Evolutionary conservation across 2,888 invertebrate species (phyloP).

Genomic region (Glaucopsyche alexis): DNA sequence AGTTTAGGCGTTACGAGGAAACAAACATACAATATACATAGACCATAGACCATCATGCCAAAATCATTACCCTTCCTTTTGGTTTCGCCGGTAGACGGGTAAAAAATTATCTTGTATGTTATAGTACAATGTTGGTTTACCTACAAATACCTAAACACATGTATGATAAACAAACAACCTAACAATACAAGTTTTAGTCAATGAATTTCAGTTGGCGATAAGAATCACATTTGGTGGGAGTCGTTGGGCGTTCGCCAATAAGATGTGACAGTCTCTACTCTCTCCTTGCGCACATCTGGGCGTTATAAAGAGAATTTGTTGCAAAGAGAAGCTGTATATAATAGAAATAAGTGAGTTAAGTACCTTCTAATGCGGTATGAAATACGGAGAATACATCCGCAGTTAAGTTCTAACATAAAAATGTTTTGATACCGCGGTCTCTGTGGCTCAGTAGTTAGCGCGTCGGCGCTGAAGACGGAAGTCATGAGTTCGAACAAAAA

Average conservation of each 20-base stretch:
- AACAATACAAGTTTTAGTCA: background rate
- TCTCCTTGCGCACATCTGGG: slow-evolving; percentile 7
- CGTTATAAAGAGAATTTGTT: background rate
- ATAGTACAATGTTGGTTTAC: no score
- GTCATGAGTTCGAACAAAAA: no score
- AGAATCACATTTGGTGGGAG: slow-evolving; percentile 8
- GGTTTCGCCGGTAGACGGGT: no score
- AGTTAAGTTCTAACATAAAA: no score
- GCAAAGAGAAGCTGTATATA: background rate
- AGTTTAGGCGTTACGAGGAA: no score
- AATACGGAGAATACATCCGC: background rate
- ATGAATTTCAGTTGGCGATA: slow-evolving; percentile 12
- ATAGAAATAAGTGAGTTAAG: background rate
- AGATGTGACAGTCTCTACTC: slow-evolving; percentile 9
- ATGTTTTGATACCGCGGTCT: background rate
- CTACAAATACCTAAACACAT: background rate
- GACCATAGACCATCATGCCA: no score
- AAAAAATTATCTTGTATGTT: no score
- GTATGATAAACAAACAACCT: background rate
- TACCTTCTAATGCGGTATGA: background rate
- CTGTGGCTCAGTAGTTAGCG: no score
- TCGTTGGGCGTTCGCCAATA: slow-evolving; percentile 9
- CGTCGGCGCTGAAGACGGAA: no score
- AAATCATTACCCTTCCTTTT: no score
- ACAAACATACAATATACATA: no score